Evolutionary conservation across 2,888 invertebrate genomes (phyloP).

Genomic region (Sialis fuliginosa): DNA sequence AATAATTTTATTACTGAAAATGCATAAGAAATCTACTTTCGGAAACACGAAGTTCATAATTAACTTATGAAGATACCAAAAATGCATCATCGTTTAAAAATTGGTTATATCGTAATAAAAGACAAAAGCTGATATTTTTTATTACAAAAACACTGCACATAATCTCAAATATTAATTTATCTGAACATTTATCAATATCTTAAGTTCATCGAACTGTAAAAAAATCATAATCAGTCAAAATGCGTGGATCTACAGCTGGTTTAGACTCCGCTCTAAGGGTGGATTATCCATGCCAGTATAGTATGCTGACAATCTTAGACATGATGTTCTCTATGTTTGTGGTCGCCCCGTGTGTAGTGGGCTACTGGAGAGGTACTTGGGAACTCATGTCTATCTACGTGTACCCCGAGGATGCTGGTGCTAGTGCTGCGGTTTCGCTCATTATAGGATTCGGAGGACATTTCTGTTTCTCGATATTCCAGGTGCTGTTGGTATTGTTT

Average conservation of each 20-base stretch:
- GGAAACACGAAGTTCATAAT: no score
- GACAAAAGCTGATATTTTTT: not conserved
- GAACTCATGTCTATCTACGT: slow-evolving; percentile 56
- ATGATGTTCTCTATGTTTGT: slow-evolving; percentile 50
- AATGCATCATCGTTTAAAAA: no score
- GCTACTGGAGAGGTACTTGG: slow-evolving; percentile 81
- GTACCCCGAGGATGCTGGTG: slow-evolving; percentile 36
- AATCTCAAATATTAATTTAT: not conserved
- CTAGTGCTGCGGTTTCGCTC: slow-evolving; percentile 50
- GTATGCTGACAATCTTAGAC: slow-evolving; percentile 50
- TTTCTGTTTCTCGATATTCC: slow-evolving; percentile 36
- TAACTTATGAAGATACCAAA: no score
- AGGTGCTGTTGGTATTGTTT: no score
- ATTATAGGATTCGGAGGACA: slow-evolving; percentile 52
- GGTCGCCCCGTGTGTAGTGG: slow-evolving; percentile 65
- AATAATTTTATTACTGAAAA: no score
- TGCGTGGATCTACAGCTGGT: slow-evolving; percentile 52
- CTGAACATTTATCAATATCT: not conserved
- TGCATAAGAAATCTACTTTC: no score
- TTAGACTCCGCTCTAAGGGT: slow-evolving; percentile 41
- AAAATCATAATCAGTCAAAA: slow-evolving; percentile 18
- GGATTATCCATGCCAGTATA: slow-evolving; percentile 28
- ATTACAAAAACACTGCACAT: not conserved
- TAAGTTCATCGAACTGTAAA: not conserved
- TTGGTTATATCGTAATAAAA: no score